Evolutionary conservation across 2,113 vertebrate species (phyloP).

Genomic region (Pseudorectes ferrugineus): DNA sequence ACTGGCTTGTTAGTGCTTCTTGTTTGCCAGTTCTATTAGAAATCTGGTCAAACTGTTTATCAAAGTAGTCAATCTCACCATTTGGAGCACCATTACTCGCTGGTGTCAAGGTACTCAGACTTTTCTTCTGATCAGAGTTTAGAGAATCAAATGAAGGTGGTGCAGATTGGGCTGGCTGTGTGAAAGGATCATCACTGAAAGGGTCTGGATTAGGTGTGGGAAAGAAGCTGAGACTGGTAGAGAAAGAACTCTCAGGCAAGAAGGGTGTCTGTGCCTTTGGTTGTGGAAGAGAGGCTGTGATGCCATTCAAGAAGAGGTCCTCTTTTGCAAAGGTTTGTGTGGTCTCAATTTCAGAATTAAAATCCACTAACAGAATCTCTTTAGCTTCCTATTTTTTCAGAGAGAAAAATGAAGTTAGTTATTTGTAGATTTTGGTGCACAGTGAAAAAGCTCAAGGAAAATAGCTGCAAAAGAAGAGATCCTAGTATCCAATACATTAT

Average conservation of each 20-base stretch:
- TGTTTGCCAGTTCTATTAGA: slow-evolving; percentile 80
- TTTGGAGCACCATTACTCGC: slow-evolving; percentile 68
- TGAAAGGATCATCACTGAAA: slow-evolving; percentile 90
- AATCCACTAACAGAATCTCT: slow-evolving; percentile 94
- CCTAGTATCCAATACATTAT: not conserved
- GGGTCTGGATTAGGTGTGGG: slow-evolving; percentile 88
- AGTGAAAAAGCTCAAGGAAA: not conserved
- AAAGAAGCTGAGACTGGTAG: slow-evolving; percentile 86
- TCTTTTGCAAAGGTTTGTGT: slow-evolving; percentile 90
- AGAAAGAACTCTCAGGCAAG: slow-evolving; percentile 78
- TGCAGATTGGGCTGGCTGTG: slow-evolving; percentile 67
- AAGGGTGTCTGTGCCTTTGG: slow-evolving; percentile 71
- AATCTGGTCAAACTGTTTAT: slow-evolving; percentile 82
- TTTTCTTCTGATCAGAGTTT: slow-evolving; percentile 67
- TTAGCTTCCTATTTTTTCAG: slow-evolving; percentile 87
- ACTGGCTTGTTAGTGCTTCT: slow-evolving; percentile 75
- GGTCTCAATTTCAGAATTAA: slow-evolving; percentile 91
- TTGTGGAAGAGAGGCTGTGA: slow-evolving; percentile 75
- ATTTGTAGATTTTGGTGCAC: not conserved
- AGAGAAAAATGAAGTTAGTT: slow-evolving; percentile 72
- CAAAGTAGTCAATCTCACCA: slow-evolving; percentile 75
- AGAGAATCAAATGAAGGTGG: slow-evolving; percentile 67
- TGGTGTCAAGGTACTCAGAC: slow-evolving; percentile 42
- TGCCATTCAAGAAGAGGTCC: slow-evolving; percentile 78
- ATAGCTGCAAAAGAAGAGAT: not conserved